Conservation (phyloP, 2,113 vertebrate genomes). For the Clupea harengus region DNA sequence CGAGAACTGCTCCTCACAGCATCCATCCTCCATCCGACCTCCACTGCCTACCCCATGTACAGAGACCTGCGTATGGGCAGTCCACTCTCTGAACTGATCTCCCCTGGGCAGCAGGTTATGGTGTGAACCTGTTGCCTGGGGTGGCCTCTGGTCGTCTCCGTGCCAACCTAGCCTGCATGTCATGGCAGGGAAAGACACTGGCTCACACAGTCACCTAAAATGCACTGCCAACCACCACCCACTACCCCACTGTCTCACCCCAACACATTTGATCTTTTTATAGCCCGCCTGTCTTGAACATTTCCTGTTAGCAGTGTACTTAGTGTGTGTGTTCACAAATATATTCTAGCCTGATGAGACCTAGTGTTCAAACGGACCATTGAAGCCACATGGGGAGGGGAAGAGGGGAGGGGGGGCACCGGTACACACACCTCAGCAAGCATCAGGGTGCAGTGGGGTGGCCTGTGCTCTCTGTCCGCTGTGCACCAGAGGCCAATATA, state of each 20-base stretch:
- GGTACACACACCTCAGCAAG: not conserved
- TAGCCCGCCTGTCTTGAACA: not conserved
- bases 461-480: not conserved
- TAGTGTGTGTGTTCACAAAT: constrained; percentile 20
- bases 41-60: not conserved
- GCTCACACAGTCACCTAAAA: not conserved
- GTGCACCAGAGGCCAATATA: constrained; percentile 79
- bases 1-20: not conserved
- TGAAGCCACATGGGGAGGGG: not conserved
- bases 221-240: not conserved
- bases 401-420: not conserved
- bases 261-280: not conserved
- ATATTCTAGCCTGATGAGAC: not conserved
- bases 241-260: not conserved
- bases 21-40: not conserved
- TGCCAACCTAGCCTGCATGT: not conserved
- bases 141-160: constrained; percentile 16
- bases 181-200: not conserved
- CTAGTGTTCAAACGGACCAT: not conserved
- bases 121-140: constrained; percentile 20
- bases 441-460: not conserved
- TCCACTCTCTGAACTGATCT: constrained; percentile 13
- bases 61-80: not conserved
- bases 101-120: not conserved
- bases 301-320: constrained; percentile 12